Base-by-base conservation (phyloP, 2,888 invertebrate species). In the Heliconius cydno region DNA sequence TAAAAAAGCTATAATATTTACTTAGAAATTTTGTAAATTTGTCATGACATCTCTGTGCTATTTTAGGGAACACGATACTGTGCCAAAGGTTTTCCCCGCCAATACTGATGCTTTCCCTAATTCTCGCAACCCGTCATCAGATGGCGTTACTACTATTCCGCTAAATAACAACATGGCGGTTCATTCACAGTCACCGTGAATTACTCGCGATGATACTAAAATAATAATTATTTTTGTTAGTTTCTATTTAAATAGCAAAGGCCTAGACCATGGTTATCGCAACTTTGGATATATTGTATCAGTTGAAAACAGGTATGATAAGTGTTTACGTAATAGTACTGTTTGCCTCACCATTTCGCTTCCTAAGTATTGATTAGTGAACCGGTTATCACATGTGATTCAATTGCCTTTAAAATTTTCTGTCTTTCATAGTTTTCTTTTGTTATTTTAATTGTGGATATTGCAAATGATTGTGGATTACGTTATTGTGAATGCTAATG, bases 321-420 rank as follows among this genome's bases (percentile, higher is more conserved):
- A 73, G 72, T 82, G 77, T 82, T 82, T 84, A 83, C 82, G 82
- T 82, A 84, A 83, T 73, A 79, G 66, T 82, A 73, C 34, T 66
- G 79, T 72, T 82, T 80, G 72, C 65, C 79, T 81, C 77, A 77
- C 79, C 83, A 80, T 76, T 83, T 82, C 83, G 80, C 60, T 82
- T 79, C 79, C 30, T 67, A 30, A 83, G 86, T 92, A 92, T 91
- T 89, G 92, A 91, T 92, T 87, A 85, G 83, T 82, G 82, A 82
- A 87, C 86, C 84, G 82, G 81, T 85, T 67, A 79, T 70, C 76
- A 65, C 68, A 73, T 76, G 72, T 70, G 60, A 74, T 81, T 71
- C 52, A 25, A 72, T 77, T 65, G 57, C 52, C 68, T 57, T 63
- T 22, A 68, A 60, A 41, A 67, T 19, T 19, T 52, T 19, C 19